Evolutionary conservation across 2,797 vertebrate genomes (phyloP).

Genomic region (Mycteria americana): DNA sequence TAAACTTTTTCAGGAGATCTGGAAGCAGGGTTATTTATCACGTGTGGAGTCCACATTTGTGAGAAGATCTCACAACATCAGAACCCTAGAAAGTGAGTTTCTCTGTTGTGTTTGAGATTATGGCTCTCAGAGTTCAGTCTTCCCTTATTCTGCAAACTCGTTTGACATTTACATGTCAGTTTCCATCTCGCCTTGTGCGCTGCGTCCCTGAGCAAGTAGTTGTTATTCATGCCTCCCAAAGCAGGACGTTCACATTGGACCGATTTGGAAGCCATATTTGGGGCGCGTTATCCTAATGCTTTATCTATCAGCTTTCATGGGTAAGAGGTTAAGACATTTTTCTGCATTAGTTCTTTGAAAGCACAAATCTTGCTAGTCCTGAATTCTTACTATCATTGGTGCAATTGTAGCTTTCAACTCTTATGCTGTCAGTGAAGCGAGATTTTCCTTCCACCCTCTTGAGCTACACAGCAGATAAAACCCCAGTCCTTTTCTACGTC

Average conservation of each 20-base stretch:
- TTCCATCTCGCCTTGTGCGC: neutral
- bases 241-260: neutral
- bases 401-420: neutral
- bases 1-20: neutral
- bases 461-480: conserved; percentile 18
- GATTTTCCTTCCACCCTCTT: neutral
- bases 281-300: neutral
- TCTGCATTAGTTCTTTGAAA: neutral
- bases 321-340: neutral
- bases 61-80: neutral
- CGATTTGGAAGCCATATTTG: neutral
- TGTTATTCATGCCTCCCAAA: neutral
- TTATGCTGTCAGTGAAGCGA: neutral
- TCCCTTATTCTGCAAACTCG: neutral
- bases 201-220: neutral
- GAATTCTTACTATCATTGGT: neutral
- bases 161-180: neutral
- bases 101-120: neutral
- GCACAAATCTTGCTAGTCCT: neutral
- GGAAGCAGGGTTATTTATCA: neutral
- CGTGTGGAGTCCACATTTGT: neutral
- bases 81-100: neutral
- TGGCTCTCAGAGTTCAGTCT: neutral
- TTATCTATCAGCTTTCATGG: neutral
- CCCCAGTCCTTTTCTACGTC: neutral